Evolutionary conservation across 2,888 invertebrate genomes (phyloP), one percentile per base, ranked within the genome.

Genomic region (Arrhopalites spinosus): DNA sequence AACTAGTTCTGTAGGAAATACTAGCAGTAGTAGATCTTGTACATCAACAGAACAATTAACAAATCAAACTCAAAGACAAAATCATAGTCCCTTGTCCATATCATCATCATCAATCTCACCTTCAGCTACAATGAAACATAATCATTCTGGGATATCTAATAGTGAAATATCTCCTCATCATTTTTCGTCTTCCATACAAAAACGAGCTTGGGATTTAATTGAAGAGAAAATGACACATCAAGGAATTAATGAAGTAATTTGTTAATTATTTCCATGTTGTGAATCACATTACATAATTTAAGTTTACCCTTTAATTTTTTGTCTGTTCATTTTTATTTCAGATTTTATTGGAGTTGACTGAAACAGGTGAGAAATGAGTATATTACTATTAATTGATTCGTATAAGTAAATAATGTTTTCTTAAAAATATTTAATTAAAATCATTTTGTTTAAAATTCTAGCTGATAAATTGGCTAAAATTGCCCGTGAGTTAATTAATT

Each of bases 401-500:
- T n/a, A n/a, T n/a, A n/a, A n/a, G n/a, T n/a, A n/a, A n/a, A n/a
- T n/a, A n/a, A n/a, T n/a, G n/a, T n/a, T n/a, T n/a, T n/a, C n/a
- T n/a, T n/a, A n/a, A n/a, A n/a, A n/a, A n/a, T n/a, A n/a, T n/a
- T n/a, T n/a, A n/a, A n/a, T n/a, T n/a, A n/a, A n/a, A n/a, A n/a
- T n/a, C n/a, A n/a, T n/a, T n/a, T n/a, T n/a, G n/a, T n/a, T n/a
- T n/a, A n/a, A n/a, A n/a, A n/a, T 11, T 74, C 79, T 82, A 76
- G 82, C 82, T 11, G 82, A 82, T 2, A 80, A 79, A 63, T 29
- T 82, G 27, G 78, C 81, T n/a, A 77, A 80, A 77, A 77, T 82
- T 29, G 82, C 82, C 25, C 53, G 82, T 59, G n/a, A n/a, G n/a
- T n/a, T n/a, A n/a, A n/a, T n/a, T n/a, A n/a, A n/a, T n/a, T n/a